Evolutionary conservation across 2,113 vertebrate species (phyloP), one percentile per base, ranked within the genome.

Genomic region (Lampris megalopsis): DNA sequence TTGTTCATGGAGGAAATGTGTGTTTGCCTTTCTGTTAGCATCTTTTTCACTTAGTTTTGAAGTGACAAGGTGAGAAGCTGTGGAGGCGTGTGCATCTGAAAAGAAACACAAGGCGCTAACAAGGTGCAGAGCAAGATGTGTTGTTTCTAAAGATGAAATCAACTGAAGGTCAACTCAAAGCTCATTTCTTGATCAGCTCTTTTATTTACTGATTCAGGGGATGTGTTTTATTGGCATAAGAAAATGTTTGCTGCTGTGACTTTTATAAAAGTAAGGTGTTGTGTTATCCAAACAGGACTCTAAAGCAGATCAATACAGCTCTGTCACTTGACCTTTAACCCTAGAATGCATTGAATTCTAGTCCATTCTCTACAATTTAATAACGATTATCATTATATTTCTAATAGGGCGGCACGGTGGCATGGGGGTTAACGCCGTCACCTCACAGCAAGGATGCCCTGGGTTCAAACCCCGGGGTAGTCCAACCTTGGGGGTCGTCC

Each of bases 31-130:
- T 92, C 88, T 90, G 82, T 85, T 86, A 74, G 84, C 81, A 84
- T 92, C 89, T 83, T 91, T 87, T 90, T 90, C 77, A 89, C 86
- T 88, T 82, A 58, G 70, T 80, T 56, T 87, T 86, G 82, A 89
- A 88, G 89, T 91, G 88, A 92, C 86, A 88, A 84, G 86, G 86
- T 90, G 86, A 85, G 84, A 87, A 90, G 85, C 79, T 69, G 86
- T 75, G 80, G 87, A 85, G 87, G 87, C 84, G 73, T 83, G 79
- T 75, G 77, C 81, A 83, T 87, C 81, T 86, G 79, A 88, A 80
- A 11, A 37, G 8, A 86, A 91, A 83, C 89, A 86, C 88, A 88
- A 86, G 77, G 85, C 75, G 61, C 81, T 89, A 86, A 86, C 82
- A 82, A 87, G 84, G 84, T 75, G 87, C 84, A 64, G 81, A 84